Percentiles rank a stretch among this genome's conserved stretches.
Evolutionary conservation across 2,888 invertebrate genomes (phyloP).

Genomic region (Orgyia antiqua): DNA sequence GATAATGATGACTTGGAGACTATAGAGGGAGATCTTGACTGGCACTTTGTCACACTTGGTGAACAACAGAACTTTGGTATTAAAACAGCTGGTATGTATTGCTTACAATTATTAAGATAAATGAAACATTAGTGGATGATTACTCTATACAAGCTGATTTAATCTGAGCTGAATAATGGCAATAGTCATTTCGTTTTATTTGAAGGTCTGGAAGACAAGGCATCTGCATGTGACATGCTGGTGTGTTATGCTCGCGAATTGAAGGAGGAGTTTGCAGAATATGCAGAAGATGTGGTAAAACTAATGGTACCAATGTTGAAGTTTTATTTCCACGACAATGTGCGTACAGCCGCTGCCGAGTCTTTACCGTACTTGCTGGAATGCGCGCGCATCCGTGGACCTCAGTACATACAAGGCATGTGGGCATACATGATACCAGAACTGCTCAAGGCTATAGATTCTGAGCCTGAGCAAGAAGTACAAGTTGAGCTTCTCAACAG

Average conservation of each 20-base stretch:
- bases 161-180: no score
- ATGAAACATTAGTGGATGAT: no score
- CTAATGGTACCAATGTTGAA: slow-evolving; percentile 93
- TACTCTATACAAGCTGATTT: no score
- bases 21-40: slow-evolving; percentile 91
- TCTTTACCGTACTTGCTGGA: slow-evolving; percentile 92
- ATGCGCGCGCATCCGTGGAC: slow-evolving; percentile 90
- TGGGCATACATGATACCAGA: slow-evolving; percentile 94
- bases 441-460: slow-evolving; percentile 90
- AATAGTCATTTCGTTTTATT: no score
- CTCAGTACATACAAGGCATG: slow-evolving; percentile 82
- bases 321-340: slow-evolving; percentile 96
- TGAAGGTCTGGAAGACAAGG: slow-evolving; percentile 93
- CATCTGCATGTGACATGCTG: slow-evolving; percentile 97
- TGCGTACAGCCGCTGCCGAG: slow-evolving; percentile 95
- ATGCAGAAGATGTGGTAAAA: slow-evolving; percentile 83
- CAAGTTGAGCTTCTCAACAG: slow-evolving; percentile 89
- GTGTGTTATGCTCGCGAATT: slow-evolving; percentile 96
- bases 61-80: slow-evolving; percentile 98
- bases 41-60: slow-evolving; percentile 96
- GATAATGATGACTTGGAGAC: slow-evolving; percentile 92
- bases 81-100: slow-evolving; percentile 84
- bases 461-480: slow-evolving; percentile 94
- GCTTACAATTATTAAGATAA: no score
- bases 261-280: slow-evolving; percentile 84